A percentile compares a stretch with the other conserved stretches of the same genome.
These are phyloP conservation scores for Falco columbarius DNA, from an alignment of 2,797 vertebrate genomes.

Conservation along the genomic window DNA sequence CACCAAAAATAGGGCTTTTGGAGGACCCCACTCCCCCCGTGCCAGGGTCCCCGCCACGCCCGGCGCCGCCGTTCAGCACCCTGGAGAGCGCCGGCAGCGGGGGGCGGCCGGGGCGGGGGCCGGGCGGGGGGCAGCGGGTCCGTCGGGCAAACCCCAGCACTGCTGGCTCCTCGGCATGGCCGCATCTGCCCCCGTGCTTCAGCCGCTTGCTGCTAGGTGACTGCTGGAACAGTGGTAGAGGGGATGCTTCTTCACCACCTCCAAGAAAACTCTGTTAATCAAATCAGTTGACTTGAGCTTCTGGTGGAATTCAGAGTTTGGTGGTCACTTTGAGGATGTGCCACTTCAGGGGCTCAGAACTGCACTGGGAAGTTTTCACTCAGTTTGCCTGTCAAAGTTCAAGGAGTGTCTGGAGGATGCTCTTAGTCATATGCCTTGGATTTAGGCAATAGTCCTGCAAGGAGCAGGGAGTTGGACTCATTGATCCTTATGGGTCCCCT, in stretches of 20 bases:
- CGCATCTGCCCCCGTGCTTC: neutral
- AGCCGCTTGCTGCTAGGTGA: neutral
- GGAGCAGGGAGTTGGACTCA: neutral
- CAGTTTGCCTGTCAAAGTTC: neutral
- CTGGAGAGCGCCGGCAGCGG: neutral
- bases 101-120: fast-evolving
- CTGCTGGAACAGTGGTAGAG: neutral
- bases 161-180: fast-evolving
- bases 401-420: fast-evolving
- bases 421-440: neutral
- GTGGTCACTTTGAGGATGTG: neutral
- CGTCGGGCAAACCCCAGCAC: fast-evolving
- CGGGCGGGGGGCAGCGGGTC: fast-evolving
- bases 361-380: neutral
- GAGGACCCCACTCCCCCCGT: fast-evolving
- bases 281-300: neutral
- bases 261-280: neutral
- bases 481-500: neutral
- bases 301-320: neutral
- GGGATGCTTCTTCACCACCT: neutral
- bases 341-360: neutral
- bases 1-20: neutral
- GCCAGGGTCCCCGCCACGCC: neutral
- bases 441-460: neutral
- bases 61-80: neutral